These are phyloP conservation scores for Drosophila rufa DNA, from an alignment of 1,140 invertebrate genomes.

Conservation along the genomic window DNA sequence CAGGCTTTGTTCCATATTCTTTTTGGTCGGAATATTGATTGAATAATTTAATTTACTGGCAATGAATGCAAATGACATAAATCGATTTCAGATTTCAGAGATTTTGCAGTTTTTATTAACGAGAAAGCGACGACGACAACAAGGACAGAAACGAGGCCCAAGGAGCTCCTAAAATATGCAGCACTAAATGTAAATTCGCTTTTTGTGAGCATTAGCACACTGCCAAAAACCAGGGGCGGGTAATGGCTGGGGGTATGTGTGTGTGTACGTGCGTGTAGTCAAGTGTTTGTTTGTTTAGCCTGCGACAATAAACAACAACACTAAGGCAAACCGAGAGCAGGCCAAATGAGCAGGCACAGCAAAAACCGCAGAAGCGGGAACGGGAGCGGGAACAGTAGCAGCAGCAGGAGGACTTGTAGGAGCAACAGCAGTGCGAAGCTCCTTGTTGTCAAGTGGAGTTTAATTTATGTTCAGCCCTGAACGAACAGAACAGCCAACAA, in stretches of 20 bases:
- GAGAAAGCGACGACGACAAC: neutral
- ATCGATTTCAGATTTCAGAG: constrained; percentile 36
- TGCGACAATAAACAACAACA: constrained; percentile 60
- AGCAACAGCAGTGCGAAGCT: constrained; percentile 27
- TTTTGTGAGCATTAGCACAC: constrained; percentile 47
- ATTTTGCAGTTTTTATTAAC: constrained; percentile 34
- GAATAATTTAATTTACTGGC: constrained; percentile 18
- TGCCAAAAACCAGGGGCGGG: neutral
- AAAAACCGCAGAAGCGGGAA: constrained; percentile 27
- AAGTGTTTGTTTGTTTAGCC: constrained; percentile 65
- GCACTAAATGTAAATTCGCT: constrained; percentile 72
- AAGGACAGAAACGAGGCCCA: constrained; percentile 1
- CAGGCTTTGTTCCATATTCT: neutral
- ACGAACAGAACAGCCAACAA: constrained; percentile 9
- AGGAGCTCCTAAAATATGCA: constrained; percentile 56
- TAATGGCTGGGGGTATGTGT: constrained; percentile 1
- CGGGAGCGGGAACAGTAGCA: constrained; percentile 2
- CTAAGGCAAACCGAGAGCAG: constrained; percentile 11
- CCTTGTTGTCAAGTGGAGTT: constrained; percentile 61
- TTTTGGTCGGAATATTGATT: constrained; percentile 4
- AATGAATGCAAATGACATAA: constrained; percentile 23
- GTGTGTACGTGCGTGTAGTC: constrained; percentile 48
- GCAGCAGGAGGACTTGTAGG: constrained; percentile 4
- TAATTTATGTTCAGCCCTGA: constrained; percentile 60
- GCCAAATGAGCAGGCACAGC: constrained; percentile 34